Evolutionary conservation across 2,888 invertebrate species (phyloP), one percentile per base, ranked within the genome.

Genomic region (Prosapia bicincta): DNA sequence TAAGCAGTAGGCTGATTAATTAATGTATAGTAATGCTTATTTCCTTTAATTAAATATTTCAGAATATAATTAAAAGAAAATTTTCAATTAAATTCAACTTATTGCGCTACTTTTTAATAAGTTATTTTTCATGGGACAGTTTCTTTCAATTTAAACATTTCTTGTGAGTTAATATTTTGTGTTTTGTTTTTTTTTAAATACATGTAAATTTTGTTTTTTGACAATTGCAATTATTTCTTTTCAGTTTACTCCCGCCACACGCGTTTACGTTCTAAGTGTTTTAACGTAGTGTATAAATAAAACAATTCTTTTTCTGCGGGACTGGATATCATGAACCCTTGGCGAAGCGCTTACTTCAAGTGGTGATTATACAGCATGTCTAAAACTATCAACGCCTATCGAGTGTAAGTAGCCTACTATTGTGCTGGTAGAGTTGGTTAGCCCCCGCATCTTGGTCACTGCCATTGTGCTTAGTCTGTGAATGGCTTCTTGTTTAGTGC

Each of bases 351-450:
- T 38, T 13, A 38, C 38, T 38, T 38, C 38, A 38, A 38, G 54
- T 54, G 54, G 54, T 54, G 54, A 54, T 54, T 54, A 20, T 10
- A 54, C 54, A 54, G 54, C 78, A 93, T 93, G 92, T 94, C 94
- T 87, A 94, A 93, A 89, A 93, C 93, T 85, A 91, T 94, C 85
- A 94, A 94, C 89, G 93, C 93, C 84, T 94, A 94, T 87, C 91
- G 94, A 89, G 93, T 94, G 94, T 94, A 88, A 94, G 93, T 92
- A 72, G 38, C 13, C 38, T 13, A 20, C 20, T 13, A 1, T 54
- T 54, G 54, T 54, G 20, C 2, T 54, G n/a, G 38, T 10, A 38
- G 30, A 30, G 30, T 30, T 38, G 13, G 1, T 9, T 1, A 38
- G 38, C 10, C 9, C n/a, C 13, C 38, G 38, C 38, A 38, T 38